Conservation (phyloP, 2,797 vertebrate species). For the Kryptopterus vitreolus region DNA sequence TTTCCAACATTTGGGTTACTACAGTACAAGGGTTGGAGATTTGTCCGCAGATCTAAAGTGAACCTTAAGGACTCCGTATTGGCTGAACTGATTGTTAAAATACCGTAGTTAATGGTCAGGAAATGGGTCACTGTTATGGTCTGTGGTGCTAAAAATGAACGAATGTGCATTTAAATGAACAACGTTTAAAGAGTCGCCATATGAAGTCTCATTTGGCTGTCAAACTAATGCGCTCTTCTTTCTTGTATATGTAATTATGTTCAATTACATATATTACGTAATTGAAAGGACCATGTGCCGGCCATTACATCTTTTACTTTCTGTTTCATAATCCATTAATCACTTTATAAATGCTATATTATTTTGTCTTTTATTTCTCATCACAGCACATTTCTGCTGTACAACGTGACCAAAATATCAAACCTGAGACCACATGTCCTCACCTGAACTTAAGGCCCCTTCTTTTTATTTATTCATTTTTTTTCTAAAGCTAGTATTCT, state of each 20-base stretch:
- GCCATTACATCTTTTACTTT: not conserved
- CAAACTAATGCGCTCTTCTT: not conserved
- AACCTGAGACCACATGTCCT: constrained; percentile 23
- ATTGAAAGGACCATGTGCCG: not conserved
- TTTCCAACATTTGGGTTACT: not conserved
- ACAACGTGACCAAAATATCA: not conserved
- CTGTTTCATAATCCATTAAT: not conserved
- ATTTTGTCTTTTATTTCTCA: not conserved
- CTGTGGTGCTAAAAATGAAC: not conserved
- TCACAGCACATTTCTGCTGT: not conserved
- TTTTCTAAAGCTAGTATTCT: constrained; percentile 15
- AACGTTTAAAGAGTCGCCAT: not conserved
- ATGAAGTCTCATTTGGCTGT: not conserved
- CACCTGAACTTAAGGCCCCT: constrained; percentile 27
- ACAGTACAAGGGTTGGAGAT: not conserved
- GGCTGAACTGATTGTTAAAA: not conserved
- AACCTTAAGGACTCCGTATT: not conserved
- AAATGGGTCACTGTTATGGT: not conserved
- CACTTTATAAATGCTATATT: not conserved
- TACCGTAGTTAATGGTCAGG: not conserved
- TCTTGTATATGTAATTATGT: not conserved
- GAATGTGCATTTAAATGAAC: not conserved
- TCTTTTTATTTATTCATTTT: constrained; percentile 9
- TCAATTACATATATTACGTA: too few relatives aligned
- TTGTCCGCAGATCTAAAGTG: not conserved